A percentile compares a stretch with the other conserved stretches of the same genome.
Evolutionary conservation across 2,888 invertebrate genomes (phyloP).

Genomic region (Stenichneumon culpator): DNA sequence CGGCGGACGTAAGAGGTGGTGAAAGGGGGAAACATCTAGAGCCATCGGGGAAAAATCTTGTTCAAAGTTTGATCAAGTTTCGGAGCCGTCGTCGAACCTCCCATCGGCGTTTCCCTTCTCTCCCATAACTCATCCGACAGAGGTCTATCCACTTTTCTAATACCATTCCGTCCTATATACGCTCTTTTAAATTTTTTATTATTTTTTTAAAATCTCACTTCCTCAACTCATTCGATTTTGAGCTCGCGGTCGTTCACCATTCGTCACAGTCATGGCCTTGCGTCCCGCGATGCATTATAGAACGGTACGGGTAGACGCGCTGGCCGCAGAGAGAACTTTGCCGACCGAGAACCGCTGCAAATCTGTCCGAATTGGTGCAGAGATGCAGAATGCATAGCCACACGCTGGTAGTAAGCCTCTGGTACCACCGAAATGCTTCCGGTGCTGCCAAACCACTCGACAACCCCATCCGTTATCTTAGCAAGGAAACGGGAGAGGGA

Average conservation of each 20-base stretch:
- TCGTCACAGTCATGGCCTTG: constrained; percentile 14
- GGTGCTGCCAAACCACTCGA: constrained; percentile 57
- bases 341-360: constrained; percentile 18
- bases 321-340: constrained; percentile 14
- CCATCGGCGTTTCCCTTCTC: constrained; percentile 13
- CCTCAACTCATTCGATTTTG: constrained; percentile 24
- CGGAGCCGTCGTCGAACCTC: constrained; percentile 30
- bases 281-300: constrained; percentile 29
- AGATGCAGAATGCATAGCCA: constrained; percentile 37
- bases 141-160: constrained; percentile 15
- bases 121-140: not conserved
- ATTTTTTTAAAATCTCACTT: constrained; percentile 7
- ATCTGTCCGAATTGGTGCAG: constrained; percentile 2
- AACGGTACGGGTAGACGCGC: not conserved
- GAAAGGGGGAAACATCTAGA: constrained; percentile 12
- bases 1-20: constrained; percentile 4
- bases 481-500: constrained; percentile 9
- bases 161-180: not conserved
- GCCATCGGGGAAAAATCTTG: constrained; percentile 46
- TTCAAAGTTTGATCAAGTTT: constrained; percentile 61
- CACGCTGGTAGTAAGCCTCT: constrained; percentile 2
- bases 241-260: constrained; percentile 13
- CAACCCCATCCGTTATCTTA: constrained; percentile 63
- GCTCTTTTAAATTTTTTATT: not conserved
- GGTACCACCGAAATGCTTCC: constrained; percentile 18